Base-by-base conservation (phyloP, 2,797 vertebrate species). In the Botia almorhae region DNA sequence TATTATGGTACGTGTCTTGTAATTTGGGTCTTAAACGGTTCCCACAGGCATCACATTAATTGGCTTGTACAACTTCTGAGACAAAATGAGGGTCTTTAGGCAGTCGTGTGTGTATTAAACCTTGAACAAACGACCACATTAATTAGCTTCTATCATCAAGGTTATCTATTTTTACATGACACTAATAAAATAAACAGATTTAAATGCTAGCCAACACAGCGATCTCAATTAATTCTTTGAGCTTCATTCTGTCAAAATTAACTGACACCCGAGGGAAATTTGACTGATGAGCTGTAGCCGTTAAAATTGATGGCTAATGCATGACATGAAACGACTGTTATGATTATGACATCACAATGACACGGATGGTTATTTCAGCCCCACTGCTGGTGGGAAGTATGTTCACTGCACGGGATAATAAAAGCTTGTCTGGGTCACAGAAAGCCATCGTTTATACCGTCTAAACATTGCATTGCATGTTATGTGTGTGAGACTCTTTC, bases 41-140 rank as follows among this genome's bases (percentile, higher is more conserved):
- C 84, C 76, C 79, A 81, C 19, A 63, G 79, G 69, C 81, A 74
- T 75, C 78, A 81, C 21, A 23, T 69, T 85, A 84, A 85, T 84
- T 83, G 79, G 76, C 39, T 82, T 63, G 73, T 80, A 71, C 53
- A 81, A 74, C 70, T 82, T 84, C 60, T 53, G 43, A 69, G 78
- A 84, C 82, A 86, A 84, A 87, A 81, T 48, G 29, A 19, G 39
- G 67, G n/a, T 74, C 67, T 82, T 82, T 65, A 0, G 53, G 80
- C 78, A 81, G 58, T 71, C 69, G 83, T 17, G 46, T 39, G 56
- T 63, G 67, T 78, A 87, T 88, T 86, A 75, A 86, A 86, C 73
- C 69, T 76, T 78, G 80, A 82, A 85, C 77, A 81, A 75, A 69
- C 71, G 63, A 83, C 69, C 81, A 75, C 23, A 72, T 82, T 67